Evolutionary conservation across 2,113 vertebrate genomes (phyloP), one percentile per base, ranked within the genome.

Genomic region (Lepisosteus oculatus): DNA sequence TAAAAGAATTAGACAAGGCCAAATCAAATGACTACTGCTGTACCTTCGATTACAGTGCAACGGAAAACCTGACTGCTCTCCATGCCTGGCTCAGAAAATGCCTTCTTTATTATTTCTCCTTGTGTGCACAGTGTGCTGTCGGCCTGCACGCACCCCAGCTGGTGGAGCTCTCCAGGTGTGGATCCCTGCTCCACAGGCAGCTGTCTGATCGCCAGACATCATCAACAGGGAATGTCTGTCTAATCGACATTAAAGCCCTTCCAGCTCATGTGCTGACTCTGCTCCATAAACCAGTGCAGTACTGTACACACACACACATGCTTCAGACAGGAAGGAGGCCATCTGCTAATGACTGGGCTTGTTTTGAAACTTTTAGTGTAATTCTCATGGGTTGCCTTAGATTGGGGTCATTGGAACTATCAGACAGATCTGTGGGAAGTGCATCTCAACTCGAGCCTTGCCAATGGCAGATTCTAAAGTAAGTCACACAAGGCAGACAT

Each of bases 31-130:
- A 17, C 77, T 77, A 70, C 67, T 66, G 13, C 55, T 63, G 63
- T 9, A 55, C 55, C 62, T 71, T 47, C 59, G 55, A 15, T 55
- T 54, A 67, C 72, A 61, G 78, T 77, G 80, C 83, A 70, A 47
- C 80, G 81, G 84, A 86, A 86, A 84, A 78, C 71, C 82, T 83
- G 76, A 83, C 75, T 41, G 41, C 84, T 84, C 81, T 81, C 68
- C 61, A 67, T 62, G 51, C 62, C 63, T 29, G 67, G 57, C 73
- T 76, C 57, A 68, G 11, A 72, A 68, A 65, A 74, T 55, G 17
- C 69, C 79, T 77, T 77, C 74, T 68, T 51, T 51, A 61, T 72
- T 72, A 80, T 73, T 78, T 56, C 81, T 74, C 72, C 67, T 3
- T 59, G 5, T 51, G 47, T 67, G 76, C 74, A 79, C 6, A 15